phyloP scores from a whole-genome alignment of 92 coral and sea anemone species.

The Epizoanthus stellaris region DNA sequence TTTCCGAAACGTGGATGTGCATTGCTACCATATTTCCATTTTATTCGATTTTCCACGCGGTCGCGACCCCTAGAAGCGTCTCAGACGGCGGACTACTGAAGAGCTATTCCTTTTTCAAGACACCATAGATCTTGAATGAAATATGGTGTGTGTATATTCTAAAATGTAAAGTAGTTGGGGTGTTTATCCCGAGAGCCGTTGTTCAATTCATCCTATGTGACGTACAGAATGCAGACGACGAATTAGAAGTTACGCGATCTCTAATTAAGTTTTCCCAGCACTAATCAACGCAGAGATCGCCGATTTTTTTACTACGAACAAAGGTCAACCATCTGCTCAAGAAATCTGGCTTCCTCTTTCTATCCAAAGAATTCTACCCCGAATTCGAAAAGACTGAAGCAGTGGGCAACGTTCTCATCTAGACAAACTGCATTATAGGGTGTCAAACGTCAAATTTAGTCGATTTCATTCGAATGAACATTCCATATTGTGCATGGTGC shows the following conservation, averaged over 20 bases:
- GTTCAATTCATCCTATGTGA: conserved; percentile 24
- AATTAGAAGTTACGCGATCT: conserved; percentile 48
- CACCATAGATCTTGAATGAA: conserved; percentile 14
- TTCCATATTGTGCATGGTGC: neutral
- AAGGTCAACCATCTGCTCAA: conserved; percentile 5
- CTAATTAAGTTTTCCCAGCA: conserved; percentile 53
- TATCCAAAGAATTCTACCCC: neutral
- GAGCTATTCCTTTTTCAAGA: neutral
- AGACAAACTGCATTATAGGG: neutral
- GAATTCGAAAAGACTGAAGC: neutral
- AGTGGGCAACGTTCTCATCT: neutral
- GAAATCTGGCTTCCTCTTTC: neutral
- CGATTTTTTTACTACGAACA: neutral
- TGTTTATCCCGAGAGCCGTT: conserved; percentile 19
- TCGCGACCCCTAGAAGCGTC: neutral
- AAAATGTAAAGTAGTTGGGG: conserved; percentile 35
- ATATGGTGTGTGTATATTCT: conserved; percentile 18
- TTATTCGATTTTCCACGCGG: conserved; percentile 19
- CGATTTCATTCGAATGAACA: conserved; percentile 9
- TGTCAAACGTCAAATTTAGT: conserved; percentile 8
- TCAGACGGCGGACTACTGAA: neutral
- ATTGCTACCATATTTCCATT: conserved; percentile 3
- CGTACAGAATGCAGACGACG: conserved; percentile 22
- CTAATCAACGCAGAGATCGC: conserved; percentile 37
- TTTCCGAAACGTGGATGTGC: conserved; percentile 31